Conservation (phyloP, 2,797 vertebrate species). For the Sphenopsis melanotis region DNA sequence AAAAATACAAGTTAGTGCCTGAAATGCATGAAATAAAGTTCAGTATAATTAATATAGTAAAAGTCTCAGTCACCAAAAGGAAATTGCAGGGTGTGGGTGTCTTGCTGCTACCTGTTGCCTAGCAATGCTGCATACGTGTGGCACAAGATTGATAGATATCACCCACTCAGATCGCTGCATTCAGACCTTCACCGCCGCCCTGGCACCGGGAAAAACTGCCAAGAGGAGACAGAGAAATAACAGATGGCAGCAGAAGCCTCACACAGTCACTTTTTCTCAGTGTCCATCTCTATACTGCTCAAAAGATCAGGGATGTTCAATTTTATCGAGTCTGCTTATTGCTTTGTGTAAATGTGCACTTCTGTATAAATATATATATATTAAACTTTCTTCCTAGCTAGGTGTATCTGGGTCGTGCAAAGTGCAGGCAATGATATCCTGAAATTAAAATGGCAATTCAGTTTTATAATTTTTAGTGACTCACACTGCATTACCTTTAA, state of each 20-base stretch:
- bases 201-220: conserved; percentile 31
- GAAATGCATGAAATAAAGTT: conserved; percentile 63
- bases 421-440: conserved; percentile 54
- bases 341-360: background rate
- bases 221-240: background rate
- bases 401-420: conserved; percentile 20
- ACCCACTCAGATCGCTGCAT: conserved; percentile 69
- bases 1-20: conserved; percentile 41
- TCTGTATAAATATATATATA: background rate
- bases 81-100: conserved; percentile 69
- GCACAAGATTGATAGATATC: conserved; percentile 71
- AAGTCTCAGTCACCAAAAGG: conserved; percentile 67
- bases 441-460: conserved; percentile 63
- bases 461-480: conserved; percentile 70
- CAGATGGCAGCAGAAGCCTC: conserved; percentile 12
- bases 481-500: conserved; percentile 65
- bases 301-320: background rate
- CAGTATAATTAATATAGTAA: conserved; percentile 66
- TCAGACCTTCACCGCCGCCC: conserved; percentile 47
- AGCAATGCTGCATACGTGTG: conserved; percentile 66
- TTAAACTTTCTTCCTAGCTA: background rate
- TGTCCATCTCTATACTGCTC: background rate
- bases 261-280: background rate
- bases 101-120: conserved; percentile 64
- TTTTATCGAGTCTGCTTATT: background rate